Conservation (phyloP, 2,888 invertebrate genomes). For the Diaphora mendica region DNA sequence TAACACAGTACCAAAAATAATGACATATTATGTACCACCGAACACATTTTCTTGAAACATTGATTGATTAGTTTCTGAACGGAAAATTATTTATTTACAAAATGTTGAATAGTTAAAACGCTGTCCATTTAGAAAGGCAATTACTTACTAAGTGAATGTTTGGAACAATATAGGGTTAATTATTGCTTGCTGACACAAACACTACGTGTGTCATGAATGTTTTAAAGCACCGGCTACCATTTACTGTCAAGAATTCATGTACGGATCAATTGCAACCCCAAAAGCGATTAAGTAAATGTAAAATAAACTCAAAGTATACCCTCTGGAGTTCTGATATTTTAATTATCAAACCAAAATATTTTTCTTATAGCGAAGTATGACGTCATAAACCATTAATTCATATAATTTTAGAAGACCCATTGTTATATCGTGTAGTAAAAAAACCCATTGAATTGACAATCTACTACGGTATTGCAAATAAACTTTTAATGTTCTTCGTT, state of each 20-base stretch:
- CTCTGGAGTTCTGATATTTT: neutral
- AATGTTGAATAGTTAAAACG: constrained; percentile 1
- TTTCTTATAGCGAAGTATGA: neutral
- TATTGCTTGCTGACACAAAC: neutral
- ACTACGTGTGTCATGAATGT: neutral
- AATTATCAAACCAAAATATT: neutral
- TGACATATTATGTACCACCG: neutral
- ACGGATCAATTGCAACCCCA: no score
- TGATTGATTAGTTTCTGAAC: constrained; percentile 23
- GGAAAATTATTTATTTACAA: constrained; percentile 16
- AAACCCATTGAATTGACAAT: neutral
- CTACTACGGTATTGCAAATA: neutral
- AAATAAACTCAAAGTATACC: no score
- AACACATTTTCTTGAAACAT: constrained; percentile 2
- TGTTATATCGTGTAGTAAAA: neutral
- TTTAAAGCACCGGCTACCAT: neutral
- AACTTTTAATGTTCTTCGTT: neutral
- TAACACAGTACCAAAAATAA: neutral
- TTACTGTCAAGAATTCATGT: neutral
- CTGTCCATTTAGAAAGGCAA: constrained; percentile 4
- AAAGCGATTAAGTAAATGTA: no score
- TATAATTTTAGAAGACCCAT: neutral
- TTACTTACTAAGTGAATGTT: constrained; percentile 1
- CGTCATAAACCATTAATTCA: neutral
- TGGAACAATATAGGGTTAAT: neutral